A percentile compares a stretch with the other conserved stretches of the same genome.
Evolutionary conservation across 1,140 invertebrate genomes (phyloP).

Genomic region (Copidosoma floridanum): DNA sequence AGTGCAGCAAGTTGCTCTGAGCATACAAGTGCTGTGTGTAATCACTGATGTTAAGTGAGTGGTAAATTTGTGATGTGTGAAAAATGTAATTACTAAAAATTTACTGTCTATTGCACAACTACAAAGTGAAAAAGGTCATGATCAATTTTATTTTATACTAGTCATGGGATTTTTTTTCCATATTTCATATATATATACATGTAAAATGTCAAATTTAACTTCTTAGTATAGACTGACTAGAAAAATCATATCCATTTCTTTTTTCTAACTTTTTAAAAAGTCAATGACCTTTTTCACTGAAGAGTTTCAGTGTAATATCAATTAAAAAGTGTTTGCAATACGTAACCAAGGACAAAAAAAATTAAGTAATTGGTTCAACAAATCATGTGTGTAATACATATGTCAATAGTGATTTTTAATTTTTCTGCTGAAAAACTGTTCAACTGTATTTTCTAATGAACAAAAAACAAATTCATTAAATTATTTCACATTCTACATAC

Average conservation of each 20-base stretch:
- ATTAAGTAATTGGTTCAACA: no score
- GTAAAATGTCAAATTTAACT: neutral
- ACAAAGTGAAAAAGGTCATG: constrained; percentile 15
- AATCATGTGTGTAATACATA: neutral
- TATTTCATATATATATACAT: neutral
- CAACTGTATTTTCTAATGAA: no score
- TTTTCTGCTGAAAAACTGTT: no score
- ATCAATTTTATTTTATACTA: neutral
- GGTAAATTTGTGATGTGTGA: no score
- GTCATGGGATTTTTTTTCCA: neutral
- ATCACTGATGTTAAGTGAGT: neutral
- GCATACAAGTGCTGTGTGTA: no score
- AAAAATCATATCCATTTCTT: neutral
- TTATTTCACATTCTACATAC: constrained; percentile 39
- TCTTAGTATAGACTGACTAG: constrained; percentile 10
- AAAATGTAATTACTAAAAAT: no score
- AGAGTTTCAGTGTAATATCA: neutral
- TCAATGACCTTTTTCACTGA: constrained; percentile 17
- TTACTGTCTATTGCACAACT: no score
- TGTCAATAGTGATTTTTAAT: no score
- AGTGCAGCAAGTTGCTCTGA: no score
- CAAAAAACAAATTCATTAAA: constrained; percentile 43
- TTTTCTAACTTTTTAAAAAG: neutral
- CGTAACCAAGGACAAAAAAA: no score
- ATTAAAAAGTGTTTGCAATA: neutral